A percentile compares a stretch with the other conserved stretches of the same genome.
These are phyloP conservation scores for Trypoxylon attenuatum DNA, from an alignment of 2,888 invertebrate genomes.

Conservation along the genomic window DNA sequence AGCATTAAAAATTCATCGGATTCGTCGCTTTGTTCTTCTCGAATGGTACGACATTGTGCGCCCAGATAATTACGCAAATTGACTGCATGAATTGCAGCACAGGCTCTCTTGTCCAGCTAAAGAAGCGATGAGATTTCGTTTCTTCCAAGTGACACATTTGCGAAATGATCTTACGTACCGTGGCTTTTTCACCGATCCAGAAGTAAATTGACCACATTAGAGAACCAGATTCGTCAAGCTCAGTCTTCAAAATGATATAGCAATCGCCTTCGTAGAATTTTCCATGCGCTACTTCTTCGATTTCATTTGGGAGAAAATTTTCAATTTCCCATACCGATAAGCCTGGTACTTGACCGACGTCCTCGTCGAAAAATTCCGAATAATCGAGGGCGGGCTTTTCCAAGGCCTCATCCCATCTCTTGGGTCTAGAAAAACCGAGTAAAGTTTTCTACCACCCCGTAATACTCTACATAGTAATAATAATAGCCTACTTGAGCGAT, in stretches of 20 bases:
- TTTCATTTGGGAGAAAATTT: conserved; percentile 96
- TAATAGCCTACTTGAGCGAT: conserved; percentile 87
- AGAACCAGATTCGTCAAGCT: conserved; percentile 87
- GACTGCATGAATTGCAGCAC: conserved; percentile 98
- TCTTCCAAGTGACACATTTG: neutral
- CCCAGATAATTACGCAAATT: conserved; percentile 97
- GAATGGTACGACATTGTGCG: conserved; percentile 92
- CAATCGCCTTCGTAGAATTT: conserved; percentile 99
- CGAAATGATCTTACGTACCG: conserved; percentile 78
- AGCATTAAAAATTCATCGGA: conserved; percentile 95
- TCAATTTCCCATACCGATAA: conserved; percentile 99
- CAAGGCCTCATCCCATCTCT: conserved; percentile 96
- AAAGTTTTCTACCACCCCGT: too few species aligned
- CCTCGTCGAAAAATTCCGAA: conserved; percentile 97
- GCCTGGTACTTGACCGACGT: conserved; percentile 94
- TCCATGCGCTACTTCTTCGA: conserved; percentile 95
- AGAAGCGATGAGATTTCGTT: neutral
- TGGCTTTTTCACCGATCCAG: conserved; percentile 98
- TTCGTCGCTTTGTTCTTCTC: conserved; percentile 98
- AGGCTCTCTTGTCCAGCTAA: conserved; percentile 94
- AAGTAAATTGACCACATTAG: conserved; percentile 97
- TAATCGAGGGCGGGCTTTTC: conserved; percentile 97
- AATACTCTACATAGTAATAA: too few species aligned
- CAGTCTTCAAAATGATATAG: conserved; percentile 96
- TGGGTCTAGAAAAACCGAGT: conserved; percentile 80